Evolutionary conservation across 2,797 vertebrate species (phyloP).

Genomic region (Darevskia mixta): DNA sequence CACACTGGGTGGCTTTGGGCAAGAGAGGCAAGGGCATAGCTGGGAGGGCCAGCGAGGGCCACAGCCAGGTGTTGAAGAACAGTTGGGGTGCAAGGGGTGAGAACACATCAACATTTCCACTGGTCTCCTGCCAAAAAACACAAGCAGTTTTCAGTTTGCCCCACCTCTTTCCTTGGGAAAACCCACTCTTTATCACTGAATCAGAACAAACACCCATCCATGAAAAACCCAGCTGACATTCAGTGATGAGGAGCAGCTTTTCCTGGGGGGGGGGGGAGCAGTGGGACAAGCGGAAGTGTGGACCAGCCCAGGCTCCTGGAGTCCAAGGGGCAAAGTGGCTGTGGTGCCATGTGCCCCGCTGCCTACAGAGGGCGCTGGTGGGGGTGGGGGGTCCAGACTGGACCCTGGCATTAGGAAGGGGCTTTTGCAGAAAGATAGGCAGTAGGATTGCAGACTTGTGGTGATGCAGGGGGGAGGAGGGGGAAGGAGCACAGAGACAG

Average conservation of each 20-base stretch:
- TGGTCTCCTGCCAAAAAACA: too few species aligned
- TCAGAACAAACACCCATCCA: too few species aligned
- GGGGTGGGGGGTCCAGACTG: background rate
- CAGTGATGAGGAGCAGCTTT: too few species aligned
- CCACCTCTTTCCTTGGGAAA: too few species aligned
- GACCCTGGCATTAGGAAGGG: background rate
- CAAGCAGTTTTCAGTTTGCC: too few species aligned
- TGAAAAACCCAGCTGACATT: too few species aligned
- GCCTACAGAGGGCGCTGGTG: background rate
- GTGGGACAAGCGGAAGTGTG: too few species aligned
- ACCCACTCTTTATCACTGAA: too few species aligned
- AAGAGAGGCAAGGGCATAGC: background rate
- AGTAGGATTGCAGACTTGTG: background rate
- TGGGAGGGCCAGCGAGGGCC: background rate
- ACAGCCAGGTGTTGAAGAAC: background rate
- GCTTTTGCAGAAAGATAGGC: too few species aligned
- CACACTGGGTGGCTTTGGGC: background rate
- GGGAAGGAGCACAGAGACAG: background rate
- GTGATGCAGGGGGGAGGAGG: background rate
- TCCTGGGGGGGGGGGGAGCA: too few species aligned
- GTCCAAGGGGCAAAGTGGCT: background rate
- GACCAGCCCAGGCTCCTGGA: background rate
- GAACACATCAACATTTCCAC: background rate
- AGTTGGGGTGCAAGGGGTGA: background rate
- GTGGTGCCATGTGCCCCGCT: too few species aligned